Conservation (phyloP, 2,888 invertebrate genomes). For the Nomada flava region DNA sequence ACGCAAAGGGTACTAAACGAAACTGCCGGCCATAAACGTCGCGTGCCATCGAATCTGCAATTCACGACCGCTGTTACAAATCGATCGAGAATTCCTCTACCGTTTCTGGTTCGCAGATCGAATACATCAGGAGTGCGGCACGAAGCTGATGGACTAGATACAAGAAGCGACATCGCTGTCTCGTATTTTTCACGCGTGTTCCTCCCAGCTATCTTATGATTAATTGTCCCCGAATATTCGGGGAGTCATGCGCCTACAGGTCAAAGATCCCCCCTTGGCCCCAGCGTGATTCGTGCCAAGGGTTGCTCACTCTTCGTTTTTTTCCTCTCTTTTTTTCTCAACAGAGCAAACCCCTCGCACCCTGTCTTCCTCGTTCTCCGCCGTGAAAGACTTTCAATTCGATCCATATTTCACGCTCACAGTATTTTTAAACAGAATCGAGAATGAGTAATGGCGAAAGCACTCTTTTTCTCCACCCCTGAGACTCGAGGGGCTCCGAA, state of each 20-base stretch:
- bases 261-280: conserved; percentile 53
- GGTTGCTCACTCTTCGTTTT: conserved; percentile 59
- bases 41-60: neutral
- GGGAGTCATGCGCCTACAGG: conserved; percentile 67
- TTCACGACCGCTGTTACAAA: neutral
- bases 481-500: conserved; percentile 49
- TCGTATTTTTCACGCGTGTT: conserved; percentile 81
- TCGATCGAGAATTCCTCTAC: neutral
- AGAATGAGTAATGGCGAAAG: conserved; percentile 75
- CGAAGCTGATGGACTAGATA: conserved; percentile 56
- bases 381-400: conserved; percentile 75
- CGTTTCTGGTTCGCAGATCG: neutral
- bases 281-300: conserved; percentile 60
- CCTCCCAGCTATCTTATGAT: conserved; percentile 77
- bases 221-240: conserved; percentile 75
- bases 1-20: too few species aligned
- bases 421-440: conserved; percentile 75
- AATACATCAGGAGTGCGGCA: conserved; percentile 12
- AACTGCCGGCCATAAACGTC: neutral
- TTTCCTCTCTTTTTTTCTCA: conserved; percentile 51
- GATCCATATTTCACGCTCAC: conserved; percentile 76
- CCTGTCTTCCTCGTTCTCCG: conserved; percentile 45
- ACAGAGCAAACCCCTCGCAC: conserved; percentile 62
- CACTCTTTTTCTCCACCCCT: conserved; percentile 57
- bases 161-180: conserved; percentile 72